phyloP scores from a whole-genome alignment of 2,888 invertebrate species.

The Drosophila mulleri region DNA sequence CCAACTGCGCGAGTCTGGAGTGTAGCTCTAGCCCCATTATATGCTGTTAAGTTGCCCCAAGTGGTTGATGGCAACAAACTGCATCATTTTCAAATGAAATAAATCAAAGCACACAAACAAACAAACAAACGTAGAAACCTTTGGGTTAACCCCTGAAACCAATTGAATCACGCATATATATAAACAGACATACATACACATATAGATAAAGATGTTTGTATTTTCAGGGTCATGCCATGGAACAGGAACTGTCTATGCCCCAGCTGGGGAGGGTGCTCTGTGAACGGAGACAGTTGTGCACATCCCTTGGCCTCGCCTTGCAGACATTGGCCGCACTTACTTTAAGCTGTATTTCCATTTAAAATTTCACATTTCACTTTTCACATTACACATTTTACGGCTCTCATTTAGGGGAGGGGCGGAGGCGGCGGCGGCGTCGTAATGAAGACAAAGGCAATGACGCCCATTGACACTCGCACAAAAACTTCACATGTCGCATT shows the following conservation, averaged over 20 bases:
- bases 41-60: conserved; percentile 61
- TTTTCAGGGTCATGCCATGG: conserved; percentile 51
- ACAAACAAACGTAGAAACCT: conserved; percentile 56
- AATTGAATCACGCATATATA: conserved; percentile 50
- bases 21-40: conserved; percentile 37
- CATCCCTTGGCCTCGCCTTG: conserved; percentile 24
- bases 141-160: conserved; percentile 42
- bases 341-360: conserved; percentile 50
- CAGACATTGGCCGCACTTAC: conserved; percentile 43
- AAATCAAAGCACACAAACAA: conserved; percentile 80
- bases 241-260: conserved; percentile 30
- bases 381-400: conserved; percentile 35
- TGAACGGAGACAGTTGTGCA: conserved; percentile 50
- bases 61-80: conserved; percentile 60
- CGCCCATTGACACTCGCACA: conserved; percentile 61
- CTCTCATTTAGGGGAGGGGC: conserved; percentile 3
- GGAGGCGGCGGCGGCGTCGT: conserved; percentile 2
- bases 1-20: conserved; percentile 9
- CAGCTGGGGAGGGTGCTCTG: conserved; percentile 31
- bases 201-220: background rate
- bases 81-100: conserved; percentile 81
- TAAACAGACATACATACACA: background rate
- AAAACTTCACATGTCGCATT: conserved; percentile 74
- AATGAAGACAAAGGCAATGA: conserved; percentile 61
- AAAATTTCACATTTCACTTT: conserved; percentile 34